Evolutionary conservation across 1,140 invertebrate species (phyloP).

Genomic region (Tetramorium parvispinum): DNA sequence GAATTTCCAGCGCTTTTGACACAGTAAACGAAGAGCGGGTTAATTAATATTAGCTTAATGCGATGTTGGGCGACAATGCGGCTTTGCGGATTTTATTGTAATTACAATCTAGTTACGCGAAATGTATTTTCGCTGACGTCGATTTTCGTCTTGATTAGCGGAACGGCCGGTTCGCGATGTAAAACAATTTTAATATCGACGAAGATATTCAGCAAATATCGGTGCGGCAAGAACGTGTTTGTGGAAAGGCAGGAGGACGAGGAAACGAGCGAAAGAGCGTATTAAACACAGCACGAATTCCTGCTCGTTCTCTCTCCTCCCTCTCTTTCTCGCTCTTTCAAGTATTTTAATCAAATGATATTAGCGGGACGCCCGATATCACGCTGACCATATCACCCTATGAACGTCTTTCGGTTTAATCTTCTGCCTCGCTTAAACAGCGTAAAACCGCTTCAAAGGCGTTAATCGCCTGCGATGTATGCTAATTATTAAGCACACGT

Average conservation of each 20-base stretch:
- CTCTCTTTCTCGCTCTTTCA: slow-evolving; percentile 24
- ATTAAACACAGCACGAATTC: slow-evolving; percentile 36
- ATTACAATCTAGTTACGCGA: slow-evolving; percentile 56
- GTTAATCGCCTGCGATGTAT: slow-evolving; percentile 31
- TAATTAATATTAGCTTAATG: slow-evolving; percentile 65
- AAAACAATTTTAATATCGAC: slow-evolving; percentile 62
- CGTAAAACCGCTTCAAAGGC: slow-evolving; percentile 37
- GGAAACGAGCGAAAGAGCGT: slow-evolving; percentile 15
- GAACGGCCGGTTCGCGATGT: slow-evolving; percentile 2
- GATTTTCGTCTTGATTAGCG: slow-evolving; percentile 34
- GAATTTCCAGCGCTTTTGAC: slow-evolving; percentile 42
- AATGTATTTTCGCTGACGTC: slow-evolving; percentile 53
- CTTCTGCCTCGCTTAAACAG: slow-evolving; percentile 10
- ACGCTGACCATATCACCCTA: slow-evolving; percentile 28
- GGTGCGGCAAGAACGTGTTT: slow-evolving; percentile 12
- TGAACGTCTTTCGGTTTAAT: slow-evolving; percentile 30
- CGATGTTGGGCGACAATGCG: slow-evolving; percentile 30
- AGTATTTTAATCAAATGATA: slow-evolving; percentile 59
- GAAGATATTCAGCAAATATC: slow-evolving; percentile 55
- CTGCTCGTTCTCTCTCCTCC: neutral
- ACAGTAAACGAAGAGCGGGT: slow-evolving; percentile 43
- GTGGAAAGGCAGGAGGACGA: neutral
- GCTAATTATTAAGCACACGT: slow-evolving; percentile 38
- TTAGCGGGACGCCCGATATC: slow-evolving; percentile 27
- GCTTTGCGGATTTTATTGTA: slow-evolving; percentile 60